Percentiles rank a stretch among this genome's conserved stretches.
Conservation (phyloP, 2,888 invertebrate species). For the Drosophila multiciliata region DNA sequence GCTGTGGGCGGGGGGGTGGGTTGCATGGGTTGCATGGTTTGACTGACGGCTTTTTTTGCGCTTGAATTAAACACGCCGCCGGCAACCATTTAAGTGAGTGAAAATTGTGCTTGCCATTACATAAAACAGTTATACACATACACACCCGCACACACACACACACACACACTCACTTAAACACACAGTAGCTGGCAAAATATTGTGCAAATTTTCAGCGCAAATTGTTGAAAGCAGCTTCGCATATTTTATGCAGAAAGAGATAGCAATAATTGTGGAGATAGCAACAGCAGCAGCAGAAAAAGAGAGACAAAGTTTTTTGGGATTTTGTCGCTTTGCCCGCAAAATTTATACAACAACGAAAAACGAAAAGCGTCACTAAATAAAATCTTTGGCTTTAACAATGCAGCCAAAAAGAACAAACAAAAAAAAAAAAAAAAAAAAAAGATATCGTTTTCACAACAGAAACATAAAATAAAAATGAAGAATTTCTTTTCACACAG, state of each 20-base stretch:
- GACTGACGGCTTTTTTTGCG: background rate
- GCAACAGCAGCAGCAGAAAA: background rate
- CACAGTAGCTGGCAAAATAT: constrained; percentile 47
- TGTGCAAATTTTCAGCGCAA: constrained; percentile 73
- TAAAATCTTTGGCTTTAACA: constrained; percentile 60
- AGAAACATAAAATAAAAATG: constrained; percentile 4
- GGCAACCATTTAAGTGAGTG: constrained; percentile 76
- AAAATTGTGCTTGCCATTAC: constrained; percentile 62
- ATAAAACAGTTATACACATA: constrained; percentile 46
- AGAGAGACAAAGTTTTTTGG: constrained; percentile 14
- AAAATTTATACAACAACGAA: constrained; percentile 55
- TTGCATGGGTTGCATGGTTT: background rate
- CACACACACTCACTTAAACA: constrained; percentile 12
- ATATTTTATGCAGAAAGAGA: constrained; percentile 56
- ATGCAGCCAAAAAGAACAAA: constrained; percentile 39
- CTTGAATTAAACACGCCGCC: constrained; percentile 34
- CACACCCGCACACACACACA: constrained; percentile 20
- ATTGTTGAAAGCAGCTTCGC: constrained; percentile 68
- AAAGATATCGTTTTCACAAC: constrained; percentile 7
- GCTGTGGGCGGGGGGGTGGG: background rate
- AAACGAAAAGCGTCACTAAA: constrained; percentile 54
- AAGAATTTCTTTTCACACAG: constrained; percentile 18
- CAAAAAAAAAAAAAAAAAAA: background rate
- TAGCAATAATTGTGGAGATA: background rate
- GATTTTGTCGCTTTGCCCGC: constrained; percentile 36